phyloP scores from a whole-genome alignment of 2,888 invertebrate genomes.

The Muscina levida region DNA sequence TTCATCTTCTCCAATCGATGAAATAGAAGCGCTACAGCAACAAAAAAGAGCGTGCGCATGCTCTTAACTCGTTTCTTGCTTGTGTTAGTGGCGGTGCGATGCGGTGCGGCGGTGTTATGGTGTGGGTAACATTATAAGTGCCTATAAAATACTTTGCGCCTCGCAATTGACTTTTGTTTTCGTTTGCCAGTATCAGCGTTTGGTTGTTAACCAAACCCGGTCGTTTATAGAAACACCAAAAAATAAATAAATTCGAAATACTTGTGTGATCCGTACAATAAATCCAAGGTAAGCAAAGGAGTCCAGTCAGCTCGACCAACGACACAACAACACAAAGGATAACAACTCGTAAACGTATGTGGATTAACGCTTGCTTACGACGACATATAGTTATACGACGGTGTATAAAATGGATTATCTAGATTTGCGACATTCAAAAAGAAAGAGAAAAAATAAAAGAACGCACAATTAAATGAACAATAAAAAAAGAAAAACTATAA shows the following conservation, averaged over 20 bases:
- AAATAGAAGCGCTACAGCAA: conserved; percentile 40
- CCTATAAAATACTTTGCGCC: conserved; percentile 82
- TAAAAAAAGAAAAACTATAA: conserved; percentile 37
- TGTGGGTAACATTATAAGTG: conserved; percentile 75
- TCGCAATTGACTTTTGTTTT: conserved; percentile 80
- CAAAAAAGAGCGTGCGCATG: conserved; percentile 61
- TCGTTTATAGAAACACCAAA: conserved; percentile 67
- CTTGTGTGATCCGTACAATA: conserved; percentile 52
- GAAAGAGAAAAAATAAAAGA: conserved; percentile 34
- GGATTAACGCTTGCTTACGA: conserved; percentile 42
- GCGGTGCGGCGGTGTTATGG: conserved; percentile 67
- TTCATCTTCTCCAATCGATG: conserved; percentile 41
- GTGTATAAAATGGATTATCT: conserved; percentile 49
- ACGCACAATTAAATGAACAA: neutral
- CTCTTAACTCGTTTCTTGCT: conserved; percentile 55
- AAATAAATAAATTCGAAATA: conserved; percentile 54
- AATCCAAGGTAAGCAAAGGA: conserved; percentile 65
- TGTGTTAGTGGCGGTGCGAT: conserved; percentile 41
- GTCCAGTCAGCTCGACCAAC: conserved; percentile 37
- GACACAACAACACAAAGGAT: conserved; percentile 50
- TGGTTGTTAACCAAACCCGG: conserved; percentile 74
- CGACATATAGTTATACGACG: too few species aligned
- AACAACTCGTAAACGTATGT: conserved; percentile 58
- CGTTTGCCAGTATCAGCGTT: conserved; percentile 79
- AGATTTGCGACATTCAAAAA: conserved; percentile 23